A percentile compares a stretch with the other conserved stretches of the same genome.
Evolutionary conservation across 2,888 invertebrate genomes (phyloP).

Genomic region (Branchellion lobata): DNA sequence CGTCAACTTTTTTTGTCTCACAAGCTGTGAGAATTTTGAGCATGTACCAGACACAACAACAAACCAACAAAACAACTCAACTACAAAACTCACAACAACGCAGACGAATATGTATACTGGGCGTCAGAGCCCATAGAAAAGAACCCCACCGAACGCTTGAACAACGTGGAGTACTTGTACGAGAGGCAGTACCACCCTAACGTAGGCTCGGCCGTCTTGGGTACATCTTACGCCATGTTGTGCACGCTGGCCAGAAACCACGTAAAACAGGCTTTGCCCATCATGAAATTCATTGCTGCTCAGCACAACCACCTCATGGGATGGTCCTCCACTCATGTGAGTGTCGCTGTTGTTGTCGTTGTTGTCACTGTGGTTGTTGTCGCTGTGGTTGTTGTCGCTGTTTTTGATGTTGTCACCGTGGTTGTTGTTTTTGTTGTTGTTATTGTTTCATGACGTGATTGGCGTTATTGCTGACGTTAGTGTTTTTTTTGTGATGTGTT

Average conservation of each 20-base stretch:
- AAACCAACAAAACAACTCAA: too few species aligned
- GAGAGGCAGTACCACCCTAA: constrained; percentile 69
- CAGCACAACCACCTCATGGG: constrained; percentile 60
- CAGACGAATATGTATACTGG: constrained; percentile 56
- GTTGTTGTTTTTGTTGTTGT: too few species aligned
- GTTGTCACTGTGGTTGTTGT: too few species aligned
- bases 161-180: constrained; percentile 73
- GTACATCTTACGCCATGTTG: constrained; percentile 86
- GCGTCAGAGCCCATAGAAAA: constrained; percentile 55
- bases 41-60: too few species aligned
- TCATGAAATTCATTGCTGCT: constrained; percentile 60
- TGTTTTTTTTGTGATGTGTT: too few species aligned
- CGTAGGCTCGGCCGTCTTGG: constrained; percentile 74
- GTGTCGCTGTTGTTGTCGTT: too few species aligned
- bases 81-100: too few species aligned
- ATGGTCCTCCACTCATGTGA: constrained; percentile 59
- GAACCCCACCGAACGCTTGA: constrained; percentile 57
- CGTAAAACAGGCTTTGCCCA: constrained; percentile 52
- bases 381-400: neutral
- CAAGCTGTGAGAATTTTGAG: too few species aligned
- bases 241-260: constrained; percentile 67
- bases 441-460: neutral
- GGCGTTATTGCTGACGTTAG: too few species aligned
- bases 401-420: too few species aligned
- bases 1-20: too few species aligned